Conservation (phyloP, 1,140 invertebrate genomes). For the Portunus trituberculatus region DNA sequence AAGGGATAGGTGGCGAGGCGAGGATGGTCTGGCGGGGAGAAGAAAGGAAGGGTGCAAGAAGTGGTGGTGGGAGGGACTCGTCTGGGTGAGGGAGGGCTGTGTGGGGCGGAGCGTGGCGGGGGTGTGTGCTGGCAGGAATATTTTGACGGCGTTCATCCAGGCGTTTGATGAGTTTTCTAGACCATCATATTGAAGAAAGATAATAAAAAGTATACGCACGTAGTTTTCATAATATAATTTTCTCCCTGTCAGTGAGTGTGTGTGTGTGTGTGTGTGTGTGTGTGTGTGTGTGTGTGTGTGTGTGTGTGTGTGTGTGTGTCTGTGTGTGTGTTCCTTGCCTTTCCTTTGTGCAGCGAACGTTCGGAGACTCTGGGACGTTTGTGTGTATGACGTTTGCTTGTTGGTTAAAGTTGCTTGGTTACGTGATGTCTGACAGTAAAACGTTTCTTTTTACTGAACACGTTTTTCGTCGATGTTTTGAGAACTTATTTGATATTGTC, state of each 20-base stretch:
- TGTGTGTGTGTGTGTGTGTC: slow-evolving; percentile 17
- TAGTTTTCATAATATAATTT: background rate
- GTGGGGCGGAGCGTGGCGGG: background rate
- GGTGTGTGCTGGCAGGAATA: slow-evolving; percentile 7
- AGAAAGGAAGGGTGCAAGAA: background rate
- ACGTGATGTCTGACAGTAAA: too few species aligned
- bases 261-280: background rate
- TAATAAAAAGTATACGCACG: background rate
- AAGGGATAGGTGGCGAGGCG: background rate
- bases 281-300: slow-evolving; percentile 37
- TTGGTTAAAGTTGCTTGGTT: too few species aligned
- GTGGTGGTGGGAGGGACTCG: background rate
- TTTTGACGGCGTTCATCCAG: slow-evolving; percentile 41
- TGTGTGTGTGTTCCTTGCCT: background rate
- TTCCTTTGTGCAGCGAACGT: too few species aligned
- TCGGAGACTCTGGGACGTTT: too few species aligned
- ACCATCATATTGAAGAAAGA: background rate
- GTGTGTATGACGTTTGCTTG: too few species aligned
- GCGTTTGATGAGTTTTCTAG: slow-evolving; percentile 46
- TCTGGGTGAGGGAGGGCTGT: background rate
- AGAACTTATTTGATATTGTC: too few species aligned
- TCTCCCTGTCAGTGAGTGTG: slow-evolving; percentile 13
- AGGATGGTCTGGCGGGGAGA: background rate
- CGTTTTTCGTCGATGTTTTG: too few species aligned
- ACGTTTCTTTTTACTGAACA: too few species aligned